A percentile compares a stretch with the other conserved stretches of the same genome.
phyloP scores from a whole-genome alignment of 2,797 vertebrate species.

The Babyrousa celebensis region DNA sequence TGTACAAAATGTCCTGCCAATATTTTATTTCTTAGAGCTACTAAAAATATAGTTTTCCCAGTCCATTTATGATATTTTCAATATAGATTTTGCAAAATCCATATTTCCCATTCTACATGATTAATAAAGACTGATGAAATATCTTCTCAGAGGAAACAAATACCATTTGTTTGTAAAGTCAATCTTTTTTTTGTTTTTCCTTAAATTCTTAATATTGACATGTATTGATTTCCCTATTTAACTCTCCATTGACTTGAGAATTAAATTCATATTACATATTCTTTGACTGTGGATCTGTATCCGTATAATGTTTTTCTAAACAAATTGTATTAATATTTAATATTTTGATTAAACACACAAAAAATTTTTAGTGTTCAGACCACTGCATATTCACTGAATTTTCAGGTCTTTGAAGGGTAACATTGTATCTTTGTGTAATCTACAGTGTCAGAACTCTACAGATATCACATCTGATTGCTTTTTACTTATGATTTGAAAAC shows the following conservation, averaged over 20 bases:
- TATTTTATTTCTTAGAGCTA: slow-evolving; percentile 18
- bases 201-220: background rate
- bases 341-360: background rate
- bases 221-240: background rate
- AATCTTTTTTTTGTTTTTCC: slow-evolving; percentile 35
- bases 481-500: slow-evolving; percentile 21
- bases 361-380: background rate
- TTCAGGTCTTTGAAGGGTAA: background rate
- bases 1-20: background rate
- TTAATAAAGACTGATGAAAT: slow-evolving; percentile 38
- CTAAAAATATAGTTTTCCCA: background rate
- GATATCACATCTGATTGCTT: background rate
- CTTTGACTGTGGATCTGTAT: background rate
- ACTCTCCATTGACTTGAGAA: background rate
- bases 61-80: background rate
- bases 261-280: background rate
- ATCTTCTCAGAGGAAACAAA: background rate
- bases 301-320: background rate
- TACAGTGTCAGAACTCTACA: background rate
- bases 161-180: background rate
- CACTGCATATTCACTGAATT: background rate
- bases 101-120: slow-evolving; percentile 13
- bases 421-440: background rate
- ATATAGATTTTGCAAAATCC: background rate
- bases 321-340: background rate